Evolutionary conservation across 2,113 vertebrate genomes (phyloP).

Genomic region (Trinectes maculatus): DNA sequence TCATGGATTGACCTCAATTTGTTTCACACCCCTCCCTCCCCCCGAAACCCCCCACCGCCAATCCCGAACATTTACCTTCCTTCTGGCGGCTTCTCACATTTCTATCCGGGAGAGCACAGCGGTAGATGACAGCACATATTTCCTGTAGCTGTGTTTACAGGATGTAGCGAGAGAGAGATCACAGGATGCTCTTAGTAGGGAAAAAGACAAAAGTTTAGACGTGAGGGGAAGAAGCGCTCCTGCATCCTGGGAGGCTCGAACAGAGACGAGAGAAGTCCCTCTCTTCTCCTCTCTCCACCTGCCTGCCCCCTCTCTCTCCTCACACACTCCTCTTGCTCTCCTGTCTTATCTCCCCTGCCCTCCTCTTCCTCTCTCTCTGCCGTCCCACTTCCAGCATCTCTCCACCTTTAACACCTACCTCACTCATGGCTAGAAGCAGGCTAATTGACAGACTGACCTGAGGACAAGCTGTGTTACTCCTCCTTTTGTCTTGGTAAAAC

Average conservation of each 20-base stretch:
- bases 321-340: not conserved
- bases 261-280: conserved; percentile 1
- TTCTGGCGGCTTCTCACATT: not conserved
- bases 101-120: not conserved
- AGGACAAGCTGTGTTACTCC: conserved; percentile 49
- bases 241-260: not conserved
- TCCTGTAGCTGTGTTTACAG: conserved; percentile 30
- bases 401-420: conserved; percentile 34
- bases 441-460: conserved; percentile 74
- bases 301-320: conserved; percentile 18
- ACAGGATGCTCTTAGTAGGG: not conserved
- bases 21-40: not conserved
- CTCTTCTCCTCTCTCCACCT: conserved; percentile 2
- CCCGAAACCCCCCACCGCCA: not conserved
- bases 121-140: conserved; percentile 19
- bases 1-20: conserved; percentile 51
- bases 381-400: conserved; percentile 8
- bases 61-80: not conserved
- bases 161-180: conserved; percentile 4
- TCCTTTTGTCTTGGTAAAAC: conserved; percentile 49
- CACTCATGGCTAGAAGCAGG: conserved; percentile 27
- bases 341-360: conserved; percentile 1
- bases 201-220: conserved; percentile 33
- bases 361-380: not conserved
- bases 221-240: conserved; percentile 5